These are phyloP conservation scores for Aramus guarauna DNA, from an alignment of 2,113 vertebrate species.

Conservation along the genomic window DNA sequence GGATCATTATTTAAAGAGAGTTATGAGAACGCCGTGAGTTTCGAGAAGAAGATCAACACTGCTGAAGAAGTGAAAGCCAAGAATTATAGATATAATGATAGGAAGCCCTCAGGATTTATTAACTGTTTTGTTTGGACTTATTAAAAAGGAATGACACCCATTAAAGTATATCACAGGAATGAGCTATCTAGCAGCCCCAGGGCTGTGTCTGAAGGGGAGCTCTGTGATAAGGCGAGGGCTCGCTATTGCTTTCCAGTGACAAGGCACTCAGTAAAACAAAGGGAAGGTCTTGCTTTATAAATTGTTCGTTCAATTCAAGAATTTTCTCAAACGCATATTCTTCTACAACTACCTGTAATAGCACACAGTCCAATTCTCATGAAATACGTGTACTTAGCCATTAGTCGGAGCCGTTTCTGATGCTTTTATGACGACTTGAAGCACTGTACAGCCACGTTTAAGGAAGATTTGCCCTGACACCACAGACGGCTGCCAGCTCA, in stretches of 20 bases:
- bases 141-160: slow-evolving; percentile 39
- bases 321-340: background rate
- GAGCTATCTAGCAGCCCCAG: slow-evolving; percentile 10
- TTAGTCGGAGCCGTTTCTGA: background rate
- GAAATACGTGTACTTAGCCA: background rate
- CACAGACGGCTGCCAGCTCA: rapidly evolving
- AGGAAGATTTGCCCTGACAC: background rate
- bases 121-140: slow-evolving; percentile 61
- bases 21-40: slow-evolving; percentile 13
- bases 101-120: slow-evolving; percentile 54
- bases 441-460: background rate
- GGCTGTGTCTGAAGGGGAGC: slow-evolving; percentile 11
- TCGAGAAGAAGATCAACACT: background rate
- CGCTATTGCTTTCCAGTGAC: background rate
- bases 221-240: background rate
- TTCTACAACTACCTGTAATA: background rate
- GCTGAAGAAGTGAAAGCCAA: slow-evolving; percentile 20
- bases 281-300: background rate
- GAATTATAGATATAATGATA: slow-evolving; percentile 25
- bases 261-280: background rate
- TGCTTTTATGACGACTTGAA: background rate
- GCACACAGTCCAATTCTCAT: background rate
- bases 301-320: background rate
- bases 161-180: slow-evolving; percentile 30
- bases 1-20: slow-evolving; percentile 17